Conservation (phyloP, 1,140 invertebrate species). For the Caerostris extrusa region DNA sequence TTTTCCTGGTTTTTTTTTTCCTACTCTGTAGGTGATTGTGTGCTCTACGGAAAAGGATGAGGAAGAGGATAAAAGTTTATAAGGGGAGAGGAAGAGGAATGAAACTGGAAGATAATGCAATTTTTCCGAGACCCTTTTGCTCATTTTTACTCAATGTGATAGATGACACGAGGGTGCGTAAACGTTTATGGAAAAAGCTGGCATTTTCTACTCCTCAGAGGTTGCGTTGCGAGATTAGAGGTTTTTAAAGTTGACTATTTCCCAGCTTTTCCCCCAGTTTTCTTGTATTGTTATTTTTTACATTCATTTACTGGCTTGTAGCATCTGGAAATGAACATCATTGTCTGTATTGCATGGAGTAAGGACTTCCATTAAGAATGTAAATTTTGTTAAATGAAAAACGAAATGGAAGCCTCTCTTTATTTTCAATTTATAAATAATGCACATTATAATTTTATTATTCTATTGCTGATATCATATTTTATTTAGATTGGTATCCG, state of each 20-base stretch:
- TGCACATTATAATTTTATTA: no score
- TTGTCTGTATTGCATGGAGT: no score
- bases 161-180: slow-evolving; percentile 18
- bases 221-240: background rate
- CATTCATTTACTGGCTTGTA: background rate
- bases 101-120: background rate
- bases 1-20: background rate
- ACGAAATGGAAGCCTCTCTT: no score
- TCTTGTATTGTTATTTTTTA: background rate
- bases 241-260: slow-evolving; percentile 21
- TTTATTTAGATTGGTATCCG: no score
- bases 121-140: slow-evolving; percentile 9
- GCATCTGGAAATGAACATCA: no score
- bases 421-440: no score
- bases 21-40: background rate
- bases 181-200: slow-evolving; percentile 4
- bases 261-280: background rate
- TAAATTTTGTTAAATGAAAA: no score
- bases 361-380: no score
- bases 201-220: background rate
- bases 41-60: background rate
- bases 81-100: background rate
- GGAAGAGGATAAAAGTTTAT: background rate
- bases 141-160: slow-evolving; percentile 25
- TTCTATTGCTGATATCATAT: no score